A percentile compares a stretch with the other conserved stretches of the same genome.
phyloP scores from a whole-genome alignment of 35 echinoderm and acorn worm species.

The Strongylocentrotus purpuratus region DNA sequence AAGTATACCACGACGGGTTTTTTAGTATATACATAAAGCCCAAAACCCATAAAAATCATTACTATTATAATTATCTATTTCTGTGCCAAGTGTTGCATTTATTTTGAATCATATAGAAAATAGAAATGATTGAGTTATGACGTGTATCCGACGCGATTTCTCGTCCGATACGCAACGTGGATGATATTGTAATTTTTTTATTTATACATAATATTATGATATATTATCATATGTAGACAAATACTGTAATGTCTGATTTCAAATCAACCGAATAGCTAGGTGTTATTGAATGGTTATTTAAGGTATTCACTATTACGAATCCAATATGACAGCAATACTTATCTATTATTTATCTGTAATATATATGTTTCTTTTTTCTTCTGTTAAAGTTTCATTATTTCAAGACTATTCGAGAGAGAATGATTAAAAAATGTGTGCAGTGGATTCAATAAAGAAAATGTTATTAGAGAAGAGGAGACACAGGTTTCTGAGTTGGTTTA shows the following conservation, averaged over 20 bases:
- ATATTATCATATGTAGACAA: conserved; percentile 1
- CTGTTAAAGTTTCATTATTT: conserved; percentile 40
- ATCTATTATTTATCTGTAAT: conserved; percentile 42
- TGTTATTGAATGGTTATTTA: conserved; percentile 27
- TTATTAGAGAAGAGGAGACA: conserved; percentile 30
- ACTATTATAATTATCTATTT: not conserved
- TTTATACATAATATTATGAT: conserved; percentile 20
- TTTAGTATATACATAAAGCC: conserved; percentile 3
- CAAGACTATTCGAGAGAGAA: conserved; percentile 16
- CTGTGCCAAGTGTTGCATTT: not conserved
- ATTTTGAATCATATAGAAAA: not conserved
- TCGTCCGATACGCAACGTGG: not conserved
- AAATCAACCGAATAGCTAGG: not conserved
- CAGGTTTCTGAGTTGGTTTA: not conserved
- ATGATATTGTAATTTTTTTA: not conserved
- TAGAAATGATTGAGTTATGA: not conserved
- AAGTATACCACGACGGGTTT: not conserved
- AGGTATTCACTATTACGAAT: conserved; percentile 28
- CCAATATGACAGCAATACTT: conserved; percentile 41
- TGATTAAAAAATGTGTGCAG: conserved; percentile 33
- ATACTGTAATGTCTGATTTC: not conserved
- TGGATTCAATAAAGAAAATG: conserved; percentile 42
- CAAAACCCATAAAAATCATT: not conserved
- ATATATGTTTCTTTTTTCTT: conserved; percentile 33
- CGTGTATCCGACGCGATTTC: not conserved